These are phyloP conservation scores for Oreortyx pictus DNA, from an alignment of 2,797 vertebrate genomes.

Conservation along the genomic window DNA sequence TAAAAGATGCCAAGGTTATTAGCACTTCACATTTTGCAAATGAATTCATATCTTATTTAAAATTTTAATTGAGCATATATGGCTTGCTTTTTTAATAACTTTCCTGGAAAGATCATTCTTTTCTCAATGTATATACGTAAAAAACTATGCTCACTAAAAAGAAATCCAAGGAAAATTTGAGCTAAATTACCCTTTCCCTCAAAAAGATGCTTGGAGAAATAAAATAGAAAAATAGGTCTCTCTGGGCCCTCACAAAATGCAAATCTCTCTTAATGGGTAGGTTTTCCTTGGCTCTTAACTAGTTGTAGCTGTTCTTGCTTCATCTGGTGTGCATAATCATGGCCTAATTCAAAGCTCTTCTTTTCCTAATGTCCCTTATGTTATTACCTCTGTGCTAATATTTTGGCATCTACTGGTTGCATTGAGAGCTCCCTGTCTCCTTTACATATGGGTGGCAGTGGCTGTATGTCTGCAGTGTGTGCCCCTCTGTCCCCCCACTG, in stretches of 20 bases:
- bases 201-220: conserved; percentile 61
- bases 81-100: conserved; percentile 40
- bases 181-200: conserved; percentile 45
- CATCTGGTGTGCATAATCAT: conserved; percentile 50
- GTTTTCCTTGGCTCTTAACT: conserved; percentile 60
- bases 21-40: conserved; percentile 45
- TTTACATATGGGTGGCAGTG: background rate
- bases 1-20: conserved; percentile 48
- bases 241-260: conserved; percentile 52
- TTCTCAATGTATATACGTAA: background rate
- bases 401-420: background rate
- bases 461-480: background rate
- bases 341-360: background rate
- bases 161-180: conserved; percentile 54
- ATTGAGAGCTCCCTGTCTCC: background rate
- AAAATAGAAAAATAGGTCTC: conserved; percentile 62
- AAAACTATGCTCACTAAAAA: conserved; percentile 22
- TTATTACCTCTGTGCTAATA: background rate
- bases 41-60: conserved; percentile 60
- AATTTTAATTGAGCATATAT: conserved; percentile 52
- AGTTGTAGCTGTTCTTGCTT: conserved; percentile 51
- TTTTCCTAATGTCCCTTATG: background rate
- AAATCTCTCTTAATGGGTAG: conserved; percentile 55
- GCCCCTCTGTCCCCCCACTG: background rate
- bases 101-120: conserved; percentile 44